Conservation (phyloP, 2,888 invertebrate species). For the Scrobipalpa atriplicella region DNA sequence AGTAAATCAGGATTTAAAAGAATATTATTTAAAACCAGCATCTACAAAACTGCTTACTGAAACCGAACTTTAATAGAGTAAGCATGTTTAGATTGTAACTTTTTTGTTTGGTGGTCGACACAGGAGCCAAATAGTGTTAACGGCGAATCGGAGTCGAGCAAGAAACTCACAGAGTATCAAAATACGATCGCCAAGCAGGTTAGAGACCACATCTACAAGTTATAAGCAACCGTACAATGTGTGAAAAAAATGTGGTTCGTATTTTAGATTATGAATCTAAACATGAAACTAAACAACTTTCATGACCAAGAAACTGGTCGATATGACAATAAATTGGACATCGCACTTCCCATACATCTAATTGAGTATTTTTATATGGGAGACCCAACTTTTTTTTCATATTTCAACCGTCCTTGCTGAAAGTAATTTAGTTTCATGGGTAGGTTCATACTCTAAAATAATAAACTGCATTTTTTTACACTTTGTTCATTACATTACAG, state of each 20-base stretch:
- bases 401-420: no score
- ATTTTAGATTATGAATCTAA: background rate
- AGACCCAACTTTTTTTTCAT: background rate
- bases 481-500: slow-evolving; percentile 32
- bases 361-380: no score
- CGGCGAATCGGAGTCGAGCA: slow-evolving; percentile 71
- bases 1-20: no score
- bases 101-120: slow-evolving; percentile 61
- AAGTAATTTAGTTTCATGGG: no score
- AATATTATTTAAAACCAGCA: slow-evolving; percentile 30
- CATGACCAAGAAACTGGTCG: no score
- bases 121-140: slow-evolving; percentile 76
- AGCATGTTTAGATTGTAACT: slow-evolving; percentile 33
- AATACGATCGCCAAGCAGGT: slow-evolving; percentile 95
- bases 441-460: no score
- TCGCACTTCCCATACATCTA: no score
- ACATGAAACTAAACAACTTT: no score
- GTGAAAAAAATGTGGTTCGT: no score
- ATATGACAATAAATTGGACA: no score
- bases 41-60: slow-evolving; percentile 30
- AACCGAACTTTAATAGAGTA: slow-evolving; percentile 19
- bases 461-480: no score
- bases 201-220: slow-evolving; percentile 46
- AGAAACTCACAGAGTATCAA: slow-evolving; percentile 90
- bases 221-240: background rate